Evolutionary conservation across 2,113 vertebrate species (phyloP).

Genomic region (Monopterus albus): DNA sequence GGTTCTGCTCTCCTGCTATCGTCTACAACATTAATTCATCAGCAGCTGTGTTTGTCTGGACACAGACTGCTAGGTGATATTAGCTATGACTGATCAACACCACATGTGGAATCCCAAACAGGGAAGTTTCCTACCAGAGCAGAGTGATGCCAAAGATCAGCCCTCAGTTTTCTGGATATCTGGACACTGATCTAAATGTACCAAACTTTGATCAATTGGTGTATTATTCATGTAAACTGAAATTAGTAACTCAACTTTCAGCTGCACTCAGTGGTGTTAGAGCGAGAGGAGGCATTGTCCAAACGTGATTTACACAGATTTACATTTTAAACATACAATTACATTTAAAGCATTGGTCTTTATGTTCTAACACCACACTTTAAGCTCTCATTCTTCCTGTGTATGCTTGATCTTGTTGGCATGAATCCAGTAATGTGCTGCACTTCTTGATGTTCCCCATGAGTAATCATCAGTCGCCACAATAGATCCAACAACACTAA

Average conservation of each 20-base stretch:
- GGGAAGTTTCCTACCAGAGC: conserved; percentile 60
- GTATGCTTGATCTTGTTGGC: conserved; percentile 31
- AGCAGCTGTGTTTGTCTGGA: conserved; percentile 72
- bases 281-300: background rate
- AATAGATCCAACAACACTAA: conserved; percentile 59
- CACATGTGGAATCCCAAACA: too few relatives aligned
- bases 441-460: conserved; percentile 38
- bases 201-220: background rate
- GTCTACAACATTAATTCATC: conserved; percentile 57
- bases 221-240: background rate
- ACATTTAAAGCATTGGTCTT: background rate
- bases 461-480: conserved; percentile 62
- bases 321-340: background rate
- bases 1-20: conserved; percentile 25
- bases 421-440: conserved; percentile 44
- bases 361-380: conserved; percentile 6
- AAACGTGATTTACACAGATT: background rate
- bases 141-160: conserved; percentile 42
- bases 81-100: conserved; percentile 76
- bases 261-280: background rate
- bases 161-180: conserved; percentile 24
- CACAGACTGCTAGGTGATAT: conserved; percentile 67
- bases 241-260: background rate
- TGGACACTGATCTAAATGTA: conserved; percentile 13
- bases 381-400: conserved; percentile 17